phyloP scores from a whole-genome alignment of 2,113 vertebrate genomes.

The Actinemys pallida region DNA sequence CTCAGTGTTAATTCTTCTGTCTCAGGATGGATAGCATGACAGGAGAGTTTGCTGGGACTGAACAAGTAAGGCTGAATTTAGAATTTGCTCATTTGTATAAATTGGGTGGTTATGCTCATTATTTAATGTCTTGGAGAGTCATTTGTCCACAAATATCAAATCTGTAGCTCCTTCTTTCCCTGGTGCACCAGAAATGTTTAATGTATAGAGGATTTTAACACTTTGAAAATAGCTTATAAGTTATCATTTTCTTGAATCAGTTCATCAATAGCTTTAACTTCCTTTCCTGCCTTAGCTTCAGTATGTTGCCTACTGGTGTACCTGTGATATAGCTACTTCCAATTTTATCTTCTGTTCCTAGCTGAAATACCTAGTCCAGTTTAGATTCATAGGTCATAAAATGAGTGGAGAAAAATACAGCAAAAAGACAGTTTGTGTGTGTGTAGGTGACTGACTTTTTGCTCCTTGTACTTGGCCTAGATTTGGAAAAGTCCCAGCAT shows the following conservation, averaged over 20 bases:
- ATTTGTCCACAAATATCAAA: not conserved
- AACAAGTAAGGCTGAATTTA: not conserved
- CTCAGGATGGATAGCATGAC: not conserved
- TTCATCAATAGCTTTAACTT: not conserved
- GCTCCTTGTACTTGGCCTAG: not conserved
- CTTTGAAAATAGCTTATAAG: not conserved
- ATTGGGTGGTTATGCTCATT: not conserved
- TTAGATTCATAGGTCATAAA: not conserved
- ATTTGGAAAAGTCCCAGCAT: not conserved
- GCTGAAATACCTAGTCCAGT: not conserved
- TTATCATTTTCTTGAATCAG: not conserved
- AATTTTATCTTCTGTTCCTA: not conserved
- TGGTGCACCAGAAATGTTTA: not conserved
- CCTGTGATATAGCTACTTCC: not conserved
- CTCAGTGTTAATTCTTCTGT: not conserved
- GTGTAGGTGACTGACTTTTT: not conserved
- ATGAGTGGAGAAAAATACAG: not conserved
- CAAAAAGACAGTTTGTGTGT: not conserved
- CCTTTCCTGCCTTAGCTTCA: not conserved
- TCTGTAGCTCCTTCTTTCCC: not conserved
- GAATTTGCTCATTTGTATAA: not conserved
- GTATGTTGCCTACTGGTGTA: not conserved
- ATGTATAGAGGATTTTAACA: too few relatives aligned
- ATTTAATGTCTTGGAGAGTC: not conserved
- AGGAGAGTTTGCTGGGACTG: not conserved